A percentile compares a stretch with the other conserved stretches of the same genome.
Evolutionary conservation across 2,888 invertebrate genomes (phyloP).

Genomic region (Aromia moschata): DNA sequence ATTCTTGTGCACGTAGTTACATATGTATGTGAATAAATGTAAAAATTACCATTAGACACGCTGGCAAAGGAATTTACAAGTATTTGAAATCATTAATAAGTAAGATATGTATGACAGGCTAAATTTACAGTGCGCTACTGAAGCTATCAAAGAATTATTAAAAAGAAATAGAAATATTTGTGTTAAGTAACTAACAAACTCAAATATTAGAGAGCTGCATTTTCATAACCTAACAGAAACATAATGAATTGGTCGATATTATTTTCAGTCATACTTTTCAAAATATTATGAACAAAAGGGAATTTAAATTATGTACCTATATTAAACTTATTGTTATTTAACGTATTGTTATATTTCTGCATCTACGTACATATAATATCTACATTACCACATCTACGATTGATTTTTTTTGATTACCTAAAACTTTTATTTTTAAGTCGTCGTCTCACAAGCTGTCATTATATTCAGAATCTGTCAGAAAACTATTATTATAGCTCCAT

Average conservation of each 20-base stretch:
- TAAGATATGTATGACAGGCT: slow-evolving; percentile 20
- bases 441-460: slow-evolving; percentile 3
- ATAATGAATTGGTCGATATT: too few species aligned
- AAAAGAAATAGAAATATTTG: not conserved
- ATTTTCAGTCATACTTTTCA: too few species aligned
- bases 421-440: not conserved
- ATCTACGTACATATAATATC: not conserved
- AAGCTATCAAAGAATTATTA: too few species aligned
- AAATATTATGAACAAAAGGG: too few species aligned
- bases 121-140: slow-evolving; percentile 16
- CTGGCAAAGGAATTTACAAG: slow-evolving; percentile 22
- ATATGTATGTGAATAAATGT: slow-evolving; percentile 2
- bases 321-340: too few species aligned
- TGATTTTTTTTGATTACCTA: slow-evolving; percentile 2
- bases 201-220: too few species aligned
- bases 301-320: not conserved
- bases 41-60: slow-evolving; percentile 1
- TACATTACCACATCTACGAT: not conserved
- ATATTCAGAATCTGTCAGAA: slow-evolving; percentile 7
- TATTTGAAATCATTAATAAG: slow-evolving; percentile 12
- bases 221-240: too few species aligned
- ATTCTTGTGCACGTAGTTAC: slow-evolving; percentile 1
- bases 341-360: not conserved
- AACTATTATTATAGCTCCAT: slow-evolving; percentile 20
- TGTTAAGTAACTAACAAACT: too few species aligned